phyloP scores from a whole-genome alignment of 2,888 invertebrate genomes.

The Rhopalosiphum nymphaeae region DNA sequence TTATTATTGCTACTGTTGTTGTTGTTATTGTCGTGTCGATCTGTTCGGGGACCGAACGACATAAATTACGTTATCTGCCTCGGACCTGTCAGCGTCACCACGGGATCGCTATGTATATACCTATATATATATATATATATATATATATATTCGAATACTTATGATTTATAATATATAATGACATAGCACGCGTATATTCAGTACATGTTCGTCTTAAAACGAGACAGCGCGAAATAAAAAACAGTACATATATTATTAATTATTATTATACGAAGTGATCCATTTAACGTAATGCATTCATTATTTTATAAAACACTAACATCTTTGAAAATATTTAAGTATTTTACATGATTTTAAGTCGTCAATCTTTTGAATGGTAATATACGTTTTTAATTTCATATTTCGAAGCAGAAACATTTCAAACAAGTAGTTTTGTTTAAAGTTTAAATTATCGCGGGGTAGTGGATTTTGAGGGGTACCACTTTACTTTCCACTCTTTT shows the following conservation, averaged over 20 bases:
- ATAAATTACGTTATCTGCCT: slow-evolving; percentile 33
- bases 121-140: too few species aligned
- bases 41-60: neutral
- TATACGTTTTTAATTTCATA: too few species aligned
- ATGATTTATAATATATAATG: neutral
- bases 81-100: neutral
- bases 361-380: too few species aligned
- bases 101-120: neutral
- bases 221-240: neutral
- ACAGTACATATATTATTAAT: neutral
- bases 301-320: too few species aligned
- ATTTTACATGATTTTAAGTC: too few species aligned
- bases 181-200: neutral
- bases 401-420: too few species aligned
- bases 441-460: too few species aligned
- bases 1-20: neutral
- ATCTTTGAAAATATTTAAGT: too few species aligned
- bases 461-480: neutral
- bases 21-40: neutral
- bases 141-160: neutral
- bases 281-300: neutral
- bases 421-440: too few species aligned
- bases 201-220: neutral
- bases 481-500: neutral
- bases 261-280: neutral